Conservation (phyloP, 2,113 vertebrate species). For the Nipponia nippon region DNA sequence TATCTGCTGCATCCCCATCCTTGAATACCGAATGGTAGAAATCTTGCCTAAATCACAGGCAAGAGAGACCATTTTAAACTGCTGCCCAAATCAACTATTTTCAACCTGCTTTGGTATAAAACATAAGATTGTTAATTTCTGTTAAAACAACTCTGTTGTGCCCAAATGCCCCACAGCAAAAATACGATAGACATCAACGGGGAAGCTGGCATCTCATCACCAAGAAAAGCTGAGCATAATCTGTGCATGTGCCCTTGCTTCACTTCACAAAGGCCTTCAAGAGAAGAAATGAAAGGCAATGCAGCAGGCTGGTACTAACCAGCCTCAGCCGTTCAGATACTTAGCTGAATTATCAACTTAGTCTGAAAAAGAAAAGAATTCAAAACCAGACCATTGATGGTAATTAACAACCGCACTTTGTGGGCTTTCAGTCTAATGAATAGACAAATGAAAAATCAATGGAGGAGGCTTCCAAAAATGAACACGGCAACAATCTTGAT, state of each 20-base stretch:
- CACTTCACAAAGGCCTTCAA: background rate
- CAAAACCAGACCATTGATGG: slow-evolving; percentile 27
- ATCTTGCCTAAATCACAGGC: background rate
- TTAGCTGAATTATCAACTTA: slow-evolving; percentile 41
- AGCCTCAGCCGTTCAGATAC: slow-evolving; percentile 27
- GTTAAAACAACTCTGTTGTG: background rate
- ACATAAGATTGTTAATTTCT: background rate
- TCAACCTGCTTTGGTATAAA: background rate
- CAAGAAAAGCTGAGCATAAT: background rate
- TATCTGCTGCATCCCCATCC: background rate
- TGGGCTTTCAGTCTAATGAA: slow-evolving; percentile 61
- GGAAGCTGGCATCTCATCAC: background rate
- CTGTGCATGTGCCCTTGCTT: background rate
- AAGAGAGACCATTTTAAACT: background rate
- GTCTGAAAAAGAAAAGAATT: slow-evolving; percentile 13
- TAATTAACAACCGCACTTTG: slow-evolving; percentile 59
- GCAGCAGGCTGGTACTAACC: slow-evolving; percentile 21
- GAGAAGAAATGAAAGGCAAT: background rate
- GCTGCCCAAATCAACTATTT: background rate
- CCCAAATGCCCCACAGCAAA: background rate
- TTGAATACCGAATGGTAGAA: background rate
- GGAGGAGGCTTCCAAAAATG: slow-evolving; percentile 58
- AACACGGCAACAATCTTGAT: slow-evolving; percentile 39
- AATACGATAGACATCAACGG: fast-evolving
- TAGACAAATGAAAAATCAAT: slow-evolving; percentile 57